Evolutionary conservation across 2,888 invertebrate species (phyloP), one percentile per base, ranked within the genome.

Genomic region (Microctonus aethiopoides): DNA sequence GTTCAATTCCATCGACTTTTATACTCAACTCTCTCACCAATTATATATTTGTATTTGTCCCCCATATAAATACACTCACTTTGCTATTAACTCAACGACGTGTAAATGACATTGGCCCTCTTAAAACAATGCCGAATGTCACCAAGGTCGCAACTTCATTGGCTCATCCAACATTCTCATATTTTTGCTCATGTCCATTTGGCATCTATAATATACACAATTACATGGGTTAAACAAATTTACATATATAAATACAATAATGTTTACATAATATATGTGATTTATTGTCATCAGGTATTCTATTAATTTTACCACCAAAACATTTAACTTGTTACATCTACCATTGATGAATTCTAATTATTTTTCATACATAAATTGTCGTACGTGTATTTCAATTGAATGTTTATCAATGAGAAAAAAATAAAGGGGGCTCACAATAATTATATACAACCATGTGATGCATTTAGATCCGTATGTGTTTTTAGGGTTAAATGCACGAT

Each of bases 31-130:
- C 66, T 66, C 64, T 34, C 73, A 52, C 69, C 68, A 41, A 67
- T 34, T 67, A 11, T 29, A 13, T 69, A 64, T 59, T 63, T 70
- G 64, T 52, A 57, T 39, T 61, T 68, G 56, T 46, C 70, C 59
- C 65, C 77, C 67, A 76, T 46, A 20, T 7, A 16, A 46, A n/a
- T 46, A 46, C 16, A 46, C 16, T 46, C 46, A 16, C 46, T 16
- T n/a, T 39, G 16, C 9, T 46, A 46, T 46, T 16, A 46, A 16
- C 16, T 1, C 16, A 46, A 16, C 7, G 16, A n/a, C 16, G 46
- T 46, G 16, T 16, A 46, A 46, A 69, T 83, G 85, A 85, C 85
- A 85, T 85, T 85, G 85, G 84, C 85, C 85, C 84, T 83, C 77
- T 85, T 84, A 66, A 70, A 72, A 76, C 71, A 73, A 76, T 76